These are phyloP conservation scores for Coleophora flavipennella DNA, from an alignment of 2,888 invertebrate genomes.

Conservation along the genomic window DNA sequence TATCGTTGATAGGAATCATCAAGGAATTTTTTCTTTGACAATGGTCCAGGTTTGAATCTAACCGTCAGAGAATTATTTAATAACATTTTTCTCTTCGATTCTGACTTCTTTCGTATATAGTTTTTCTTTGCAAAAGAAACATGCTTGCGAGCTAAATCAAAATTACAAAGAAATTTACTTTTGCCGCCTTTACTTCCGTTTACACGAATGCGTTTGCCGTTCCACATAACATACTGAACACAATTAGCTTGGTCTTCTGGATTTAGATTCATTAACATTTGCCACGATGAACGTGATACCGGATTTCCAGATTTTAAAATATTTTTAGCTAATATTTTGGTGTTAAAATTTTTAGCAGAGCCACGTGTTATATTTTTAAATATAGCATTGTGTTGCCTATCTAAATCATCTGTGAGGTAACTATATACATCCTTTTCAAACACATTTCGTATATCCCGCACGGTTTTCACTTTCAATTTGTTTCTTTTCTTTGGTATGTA, in stretches of 20 bases:
- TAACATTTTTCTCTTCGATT: conserved; percentile 30
- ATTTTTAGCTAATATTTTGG: conserved; percentile 40
- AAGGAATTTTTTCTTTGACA: conserved; percentile 58
- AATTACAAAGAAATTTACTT: conserved; percentile 39
- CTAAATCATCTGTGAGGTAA: conserved; percentile 37
- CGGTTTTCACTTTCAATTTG: conserved; percentile 50
- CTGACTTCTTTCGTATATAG: conserved; percentile 14
- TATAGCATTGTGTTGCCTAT: conserved; percentile 41
- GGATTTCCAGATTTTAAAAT: conserved; percentile 40
- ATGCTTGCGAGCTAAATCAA: conserved; percentile 30
- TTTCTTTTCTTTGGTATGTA: conserved; percentile 47
- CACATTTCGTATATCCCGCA: conserved; percentile 43
- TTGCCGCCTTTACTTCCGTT: conserved; percentile 54
- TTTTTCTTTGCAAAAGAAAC: conserved; percentile 17
- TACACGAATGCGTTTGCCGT: conserved; percentile 43
- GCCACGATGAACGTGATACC: conserved; percentile 49
- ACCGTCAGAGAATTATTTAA: conserved; percentile 42
- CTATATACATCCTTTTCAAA: conserved; percentile 48
- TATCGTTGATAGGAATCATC: conserved; percentile 55
- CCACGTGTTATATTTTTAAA: conserved; percentile 49
- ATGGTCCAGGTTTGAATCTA: conserved; percentile 72
- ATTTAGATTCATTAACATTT: conserved; percentile 58
- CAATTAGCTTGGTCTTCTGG: conserved; percentile 34
- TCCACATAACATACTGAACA: conserved; percentile 48
- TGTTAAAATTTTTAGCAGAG: conserved; percentile 35